Conservation (phyloP, 1,140 invertebrate species). For the Nasonia longicornis region DNA sequence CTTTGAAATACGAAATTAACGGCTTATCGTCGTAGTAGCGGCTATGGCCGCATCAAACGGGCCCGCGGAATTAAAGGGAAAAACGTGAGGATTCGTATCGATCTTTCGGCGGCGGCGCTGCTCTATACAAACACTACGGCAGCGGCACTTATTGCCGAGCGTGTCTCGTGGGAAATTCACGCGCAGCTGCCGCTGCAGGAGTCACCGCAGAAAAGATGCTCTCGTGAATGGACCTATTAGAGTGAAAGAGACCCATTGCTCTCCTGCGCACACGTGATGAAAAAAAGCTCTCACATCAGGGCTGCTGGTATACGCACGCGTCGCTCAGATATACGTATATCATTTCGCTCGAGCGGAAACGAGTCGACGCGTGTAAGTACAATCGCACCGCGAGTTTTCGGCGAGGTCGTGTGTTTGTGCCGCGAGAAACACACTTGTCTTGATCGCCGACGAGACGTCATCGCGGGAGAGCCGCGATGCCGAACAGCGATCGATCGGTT, state of each 20-base stretch:
- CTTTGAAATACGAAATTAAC: constrained; percentile 29
- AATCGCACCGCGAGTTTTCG: neutral
- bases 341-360: neutral
- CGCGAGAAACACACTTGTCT: neutral
- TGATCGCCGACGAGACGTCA: neutral
- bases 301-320: no score
- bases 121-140: neutral
- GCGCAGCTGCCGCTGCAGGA: constrained; percentile 29
- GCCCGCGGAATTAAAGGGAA: constrained; percentile 27
- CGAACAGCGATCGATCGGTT: neutral
- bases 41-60: no score
- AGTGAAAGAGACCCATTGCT: constrained; percentile 23
- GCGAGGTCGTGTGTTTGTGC: neutral
- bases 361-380: neutral
- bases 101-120: neutral
- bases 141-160: constrained; percentile 14
- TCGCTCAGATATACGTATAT: neutral
- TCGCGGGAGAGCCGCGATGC: neutral
- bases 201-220: constrained; percentile 27
- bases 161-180: constrained; percentile 40
- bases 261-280: neutral
- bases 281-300: neutral
- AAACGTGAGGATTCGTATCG: constrained; percentile 38
- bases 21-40: neutral
- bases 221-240: constrained; percentile 36